Evolutionary conservation across 64 coral and sea anemone genomes (phyloP).

Genomic region (Stylophora pistillata): DNA sequence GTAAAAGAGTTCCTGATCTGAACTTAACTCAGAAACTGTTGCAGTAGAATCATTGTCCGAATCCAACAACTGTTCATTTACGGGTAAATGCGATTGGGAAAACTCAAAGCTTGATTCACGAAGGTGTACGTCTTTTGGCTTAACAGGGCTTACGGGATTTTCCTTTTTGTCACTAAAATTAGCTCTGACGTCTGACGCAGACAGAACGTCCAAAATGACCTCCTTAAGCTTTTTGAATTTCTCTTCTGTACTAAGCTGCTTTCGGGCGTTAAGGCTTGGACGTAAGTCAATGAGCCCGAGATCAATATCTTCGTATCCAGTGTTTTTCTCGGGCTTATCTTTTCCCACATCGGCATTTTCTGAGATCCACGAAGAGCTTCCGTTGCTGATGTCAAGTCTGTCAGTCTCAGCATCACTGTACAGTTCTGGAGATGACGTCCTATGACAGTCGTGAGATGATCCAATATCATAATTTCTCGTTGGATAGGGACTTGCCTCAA

Average conservation of each 20-base stretch:
- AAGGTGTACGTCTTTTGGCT: not conserved
- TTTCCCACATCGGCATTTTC: conserved; percentile 59
- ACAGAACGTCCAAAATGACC: conserved; percentile 68
- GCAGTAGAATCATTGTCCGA: not conserved
- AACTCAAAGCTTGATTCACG: not conserved
- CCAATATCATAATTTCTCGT: conserved; percentile 55
- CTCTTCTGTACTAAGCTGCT: conserved; percentile 39
- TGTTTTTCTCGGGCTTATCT: conserved; percentile 34
- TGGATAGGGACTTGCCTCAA: conserved; percentile 78
- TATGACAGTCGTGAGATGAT: conserved; percentile 11
- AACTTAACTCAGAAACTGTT: conserved; percentile 23
- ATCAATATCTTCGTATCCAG: conserved; percentile 60
- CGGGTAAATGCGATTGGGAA: conserved; percentile 1
- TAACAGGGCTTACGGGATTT: not conserved
- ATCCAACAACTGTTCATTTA: not conserved
- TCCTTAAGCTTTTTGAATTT: conserved; percentile 80
- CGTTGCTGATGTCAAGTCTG: conserved; percentile 79
- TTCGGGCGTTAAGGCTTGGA: conserved; percentile 16
- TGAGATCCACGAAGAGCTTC: conserved; percentile 48
- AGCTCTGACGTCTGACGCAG: conserved; percentile 46
- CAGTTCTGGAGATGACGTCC: conserved; percentile 11
- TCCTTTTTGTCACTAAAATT: conserved; percentile 33
- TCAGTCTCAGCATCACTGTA: conserved; percentile 68
- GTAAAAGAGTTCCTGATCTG: not conserved
- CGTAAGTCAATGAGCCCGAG: conserved; percentile 42